Evolutionary conservation across 2,113 vertebrate genomes (phyloP), one percentile per base, ranked within the genome.

Genomic region (Nanorana parkeri): DNA sequence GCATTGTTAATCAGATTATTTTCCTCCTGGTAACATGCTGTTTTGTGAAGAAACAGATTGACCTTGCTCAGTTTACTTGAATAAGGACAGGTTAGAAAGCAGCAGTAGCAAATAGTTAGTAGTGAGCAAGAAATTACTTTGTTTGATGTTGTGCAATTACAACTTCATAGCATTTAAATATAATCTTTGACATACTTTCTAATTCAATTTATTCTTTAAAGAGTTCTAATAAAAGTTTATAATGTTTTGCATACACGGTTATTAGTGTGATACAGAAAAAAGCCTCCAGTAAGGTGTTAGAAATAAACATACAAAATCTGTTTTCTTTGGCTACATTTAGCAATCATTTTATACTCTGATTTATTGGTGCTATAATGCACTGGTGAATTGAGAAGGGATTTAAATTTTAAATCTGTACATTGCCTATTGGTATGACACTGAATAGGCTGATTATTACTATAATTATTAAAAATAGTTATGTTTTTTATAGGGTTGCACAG

Each of bases 1-100:
- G 71, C 54, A 71, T 60, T 80, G 67, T 80, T 80, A 80, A 80
- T 80, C 78, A 58, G 66, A 80, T 80, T 80, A 71, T 26, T 68
- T 80, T 71, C 71, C 51, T 80, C 54, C 52, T 61, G 56, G 32
- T 61, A 80, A 71, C 55, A 61, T 61, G 78, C 47, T 80, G 58
- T 77, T 63, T 80, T 69, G n/a, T 71, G 66, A 80, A 80, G 67
- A 60, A 80, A 80, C 63, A 23, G 32, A 80, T 80, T 80, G 67
- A 80, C 67, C 78, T 80, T 80, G 78, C 29, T 63, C 32, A 71
- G 29, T 61, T 80, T 58, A 61, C 67, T 55, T 69, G 67, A 68
- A 71, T 71, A 80, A 28, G 67, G 54, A 47, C 23, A 80, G 67
- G 78, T 60, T 71, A 71, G 56, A 71, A 80, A 61, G 55, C 67